Conservation (phyloP, 37 sponge, comb jelly and placozoan genomes). For the Chondrosia reniformis region DNA sequence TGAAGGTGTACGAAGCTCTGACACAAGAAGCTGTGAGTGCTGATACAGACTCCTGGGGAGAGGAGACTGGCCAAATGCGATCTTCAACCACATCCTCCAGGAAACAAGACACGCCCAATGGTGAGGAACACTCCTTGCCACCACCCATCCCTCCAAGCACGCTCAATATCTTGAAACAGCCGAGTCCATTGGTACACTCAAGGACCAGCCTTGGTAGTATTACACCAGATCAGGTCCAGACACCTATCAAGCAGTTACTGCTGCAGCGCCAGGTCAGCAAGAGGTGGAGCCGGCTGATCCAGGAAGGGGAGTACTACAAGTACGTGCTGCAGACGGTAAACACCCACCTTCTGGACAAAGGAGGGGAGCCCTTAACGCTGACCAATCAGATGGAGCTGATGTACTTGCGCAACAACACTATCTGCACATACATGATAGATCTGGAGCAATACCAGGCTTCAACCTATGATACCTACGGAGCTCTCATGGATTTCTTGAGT, state of each 20-base stretch:
- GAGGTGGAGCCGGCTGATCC: too few species aligned
- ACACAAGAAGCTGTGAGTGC: background rate
- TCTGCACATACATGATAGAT: conserved; percentile 2
- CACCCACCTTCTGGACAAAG: background rate
- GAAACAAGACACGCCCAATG: too few species aligned
- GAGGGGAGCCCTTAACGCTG: conserved; percentile 60
- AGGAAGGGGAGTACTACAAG: background rate
- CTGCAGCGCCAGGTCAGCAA: too few species aligned
- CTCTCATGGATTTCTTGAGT: background rate
- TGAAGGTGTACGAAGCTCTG: background rate
- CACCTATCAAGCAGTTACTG: too few species aligned
- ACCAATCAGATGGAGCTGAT: conserved; percentile 40
- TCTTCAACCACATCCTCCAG: too few species aligned
- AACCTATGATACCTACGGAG: background rate
- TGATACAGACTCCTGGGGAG: background rate
- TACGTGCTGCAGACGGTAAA: conserved; percentile 4
- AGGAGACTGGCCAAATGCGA: too few species aligned
- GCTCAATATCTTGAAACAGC: too few species aligned
- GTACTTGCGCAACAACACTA: conserved; percentile 59
- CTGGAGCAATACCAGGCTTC: background rate
- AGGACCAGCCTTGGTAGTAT: too few species aligned
- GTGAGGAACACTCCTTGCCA: too few species aligned
- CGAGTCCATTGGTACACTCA: too few species aligned
- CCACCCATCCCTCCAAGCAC: too few species aligned
- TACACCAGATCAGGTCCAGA: too few species aligned